Percentiles rank a stretch among this genome's conserved stretches.
These are phyloP conservation scores for Lycaena phlaeas DNA, from an alignment of 2,888 invertebrate species.

Conservation along the genomic window DNA sequence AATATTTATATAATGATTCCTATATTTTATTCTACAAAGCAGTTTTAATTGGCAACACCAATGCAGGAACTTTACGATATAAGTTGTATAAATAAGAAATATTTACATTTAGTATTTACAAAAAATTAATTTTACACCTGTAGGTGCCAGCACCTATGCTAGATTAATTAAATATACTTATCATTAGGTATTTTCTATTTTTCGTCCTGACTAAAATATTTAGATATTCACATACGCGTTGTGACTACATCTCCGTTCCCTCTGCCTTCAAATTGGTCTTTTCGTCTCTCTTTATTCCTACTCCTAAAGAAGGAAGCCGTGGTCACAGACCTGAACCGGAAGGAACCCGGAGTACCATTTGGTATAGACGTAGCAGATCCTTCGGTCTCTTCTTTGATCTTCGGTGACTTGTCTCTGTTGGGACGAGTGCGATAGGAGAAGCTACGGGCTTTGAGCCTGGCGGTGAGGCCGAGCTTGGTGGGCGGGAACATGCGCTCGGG, in stretches of 20 bases:
- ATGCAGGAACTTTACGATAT: background rate
- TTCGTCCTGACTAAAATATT: no score
- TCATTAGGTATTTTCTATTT: no score
- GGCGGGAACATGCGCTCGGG: conserved; percentile 16
- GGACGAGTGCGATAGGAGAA: conserved; percentile 49
- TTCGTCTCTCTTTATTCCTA: conserved; percentile 35
- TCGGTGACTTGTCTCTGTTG: conserved; percentile 40
- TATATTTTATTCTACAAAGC: no score
- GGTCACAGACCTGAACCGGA: conserved; percentile 50
- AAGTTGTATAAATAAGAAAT: background rate
- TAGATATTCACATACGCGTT: conserved; percentile 42
- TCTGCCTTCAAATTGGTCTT: conserved; percentile 30
- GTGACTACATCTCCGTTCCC: conserved; percentile 40
- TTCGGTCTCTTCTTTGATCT: conserved; percentile 33
- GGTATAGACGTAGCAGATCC: conserved; percentile 31
- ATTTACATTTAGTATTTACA: conserved; percentile 7
- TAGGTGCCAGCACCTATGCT: background rate
- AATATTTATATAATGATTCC: no score
- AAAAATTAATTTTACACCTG: background rate
- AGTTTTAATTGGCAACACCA: background rate
- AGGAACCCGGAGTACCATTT: conserved; percentile 41
- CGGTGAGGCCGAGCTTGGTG: conserved; percentile 35
- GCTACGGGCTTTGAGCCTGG: conserved; percentile 47
- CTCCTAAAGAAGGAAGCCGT: conserved; percentile 50
- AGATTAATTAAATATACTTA: no score